phyloP scores from a whole-genome alignment of 2,797 vertebrate species.

The Phrynocephalus guinanensis region DNA sequence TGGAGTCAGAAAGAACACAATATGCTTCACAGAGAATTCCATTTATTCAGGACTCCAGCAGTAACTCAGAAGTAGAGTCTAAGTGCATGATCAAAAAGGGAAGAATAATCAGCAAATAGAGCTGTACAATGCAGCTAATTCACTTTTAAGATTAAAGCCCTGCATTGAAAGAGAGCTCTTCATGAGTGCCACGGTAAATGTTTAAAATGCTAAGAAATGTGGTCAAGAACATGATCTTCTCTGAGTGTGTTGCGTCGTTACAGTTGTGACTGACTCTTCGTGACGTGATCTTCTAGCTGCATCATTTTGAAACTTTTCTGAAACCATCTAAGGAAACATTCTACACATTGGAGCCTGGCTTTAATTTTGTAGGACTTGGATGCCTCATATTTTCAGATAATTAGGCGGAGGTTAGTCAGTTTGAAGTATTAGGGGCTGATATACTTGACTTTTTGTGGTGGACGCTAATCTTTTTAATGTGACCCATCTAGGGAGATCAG shows the following conservation, averaged over 20 bases:
- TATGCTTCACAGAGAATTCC: background rate
- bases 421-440: too few species aligned
- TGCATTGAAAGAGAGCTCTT: background rate
- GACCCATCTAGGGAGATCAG: background rate
- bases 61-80: background rate
- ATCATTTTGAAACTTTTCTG: background rate
- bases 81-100: background rate
- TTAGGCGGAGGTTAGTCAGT: background rate
- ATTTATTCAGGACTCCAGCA: background rate
- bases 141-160: slow-evolving; percentile 22
- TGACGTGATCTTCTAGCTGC: background rate
- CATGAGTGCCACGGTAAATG: background rate
- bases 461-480: background rate
- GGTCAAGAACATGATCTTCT: fast-evolving
- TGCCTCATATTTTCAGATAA: background rate
- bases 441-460: too few species aligned
- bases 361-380: background rate
- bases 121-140: background rate
- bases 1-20: background rate
- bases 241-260: too few species aligned
- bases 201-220: fast-evolving
- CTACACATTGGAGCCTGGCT: too few species aligned
- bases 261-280: too few species aligned
- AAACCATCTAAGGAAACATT: background rate
- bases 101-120: background rate